Percentiles rank a stretch among this genome's conserved stretches.
These are phyloP conservation scores for Uropsilus gracilis DNA, from an alignment of 2,113 vertebrate genomes.

Conservation along the genomic window DNA sequence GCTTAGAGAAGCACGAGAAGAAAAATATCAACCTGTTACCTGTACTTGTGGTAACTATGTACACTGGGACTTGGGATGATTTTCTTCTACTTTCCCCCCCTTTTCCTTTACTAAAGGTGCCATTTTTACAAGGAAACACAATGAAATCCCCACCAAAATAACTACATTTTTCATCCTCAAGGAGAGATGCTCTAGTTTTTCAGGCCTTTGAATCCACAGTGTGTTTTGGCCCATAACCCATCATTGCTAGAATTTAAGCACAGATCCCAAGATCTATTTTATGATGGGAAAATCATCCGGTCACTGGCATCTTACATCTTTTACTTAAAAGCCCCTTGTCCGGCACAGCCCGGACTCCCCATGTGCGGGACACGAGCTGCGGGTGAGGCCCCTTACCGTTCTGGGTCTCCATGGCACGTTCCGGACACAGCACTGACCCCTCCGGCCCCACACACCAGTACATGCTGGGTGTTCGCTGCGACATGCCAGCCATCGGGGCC, in stretches of 20 bases:
- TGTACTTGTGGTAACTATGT: background rate
- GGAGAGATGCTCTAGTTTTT: background rate
- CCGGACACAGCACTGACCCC: constrained; percentile 59
- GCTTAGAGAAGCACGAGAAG: background rate
- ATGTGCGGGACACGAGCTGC: fast-evolving
- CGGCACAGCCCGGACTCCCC: fast-evolving
- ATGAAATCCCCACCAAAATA: background rate
- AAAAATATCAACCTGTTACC: background rate
- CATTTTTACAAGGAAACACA: background rate
- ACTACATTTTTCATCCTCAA: background rate
- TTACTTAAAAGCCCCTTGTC: background rate
- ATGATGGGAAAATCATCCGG: background rate
- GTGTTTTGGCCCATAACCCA: background rate
- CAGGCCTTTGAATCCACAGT: background rate
- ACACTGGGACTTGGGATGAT: background rate
- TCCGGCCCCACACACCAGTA: constrained; percentile 81
- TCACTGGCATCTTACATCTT: background rate
- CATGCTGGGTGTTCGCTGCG: constrained; percentile 71
- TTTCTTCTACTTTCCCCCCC: background rate
- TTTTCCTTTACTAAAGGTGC: background rate
- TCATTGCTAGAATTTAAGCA: background rate
- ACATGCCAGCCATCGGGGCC: constrained; percentile 67
- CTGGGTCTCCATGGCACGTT: constrained; percentile 51
- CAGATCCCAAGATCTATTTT: background rate
- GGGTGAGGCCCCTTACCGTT: constrained; percentile 32